Evolutionary conservation across 2,113 vertebrate genomes (phyloP), one percentile per base, ranked within the genome.

Genomic region (Sialia sialis): DNA sequence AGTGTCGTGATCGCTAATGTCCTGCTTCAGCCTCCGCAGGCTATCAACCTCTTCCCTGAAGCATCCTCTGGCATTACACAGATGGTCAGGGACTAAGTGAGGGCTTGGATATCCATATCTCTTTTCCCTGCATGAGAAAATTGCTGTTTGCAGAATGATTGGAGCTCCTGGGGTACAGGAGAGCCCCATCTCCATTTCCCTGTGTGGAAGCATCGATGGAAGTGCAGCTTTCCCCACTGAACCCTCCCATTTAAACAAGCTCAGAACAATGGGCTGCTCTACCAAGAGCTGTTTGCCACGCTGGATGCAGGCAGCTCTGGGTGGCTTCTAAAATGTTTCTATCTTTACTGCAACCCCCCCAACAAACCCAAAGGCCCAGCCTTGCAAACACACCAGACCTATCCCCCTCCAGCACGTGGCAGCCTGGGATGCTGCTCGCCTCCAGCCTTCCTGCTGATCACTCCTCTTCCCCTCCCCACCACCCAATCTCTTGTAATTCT

Each of bases 381-480:
- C 44, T 79, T 17, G 77, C 0, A 0, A 38, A 23, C 27, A 4
- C 0, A 0, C 54, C 77, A 79, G 73, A 66, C 29, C 17, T 30
- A 3, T 55, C 23, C 46, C 74, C 29, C 19, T 82, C 18, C 58
- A 23, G 30, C 49, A 46, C 5, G 0, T 10, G 54, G 49, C 4
- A 5, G 64, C 27, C 56, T 67, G 82, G 69, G 74, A 51, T 46
- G 34, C 43, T 83, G 62, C 55, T 52, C 38, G 6, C 16, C 55
- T 27, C 43, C 68, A 79, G 39, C 39, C 34, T 85, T 75, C 52
- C 62, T 66, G 46, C 26, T 85, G n/a, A 79, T 60, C 39, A 19
- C 0, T 1, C 1, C 11, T 5, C 8, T 5, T 13, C 11, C 4
- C 7, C 6, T 26, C 30, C 3, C 7, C 30, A 26, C 20, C 51